Evolutionary conservation across 1,140 invertebrate genomes (phyloP), one percentile per base, ranked within the genome.

Genomic region (Drosophila eugracilis): DNA sequence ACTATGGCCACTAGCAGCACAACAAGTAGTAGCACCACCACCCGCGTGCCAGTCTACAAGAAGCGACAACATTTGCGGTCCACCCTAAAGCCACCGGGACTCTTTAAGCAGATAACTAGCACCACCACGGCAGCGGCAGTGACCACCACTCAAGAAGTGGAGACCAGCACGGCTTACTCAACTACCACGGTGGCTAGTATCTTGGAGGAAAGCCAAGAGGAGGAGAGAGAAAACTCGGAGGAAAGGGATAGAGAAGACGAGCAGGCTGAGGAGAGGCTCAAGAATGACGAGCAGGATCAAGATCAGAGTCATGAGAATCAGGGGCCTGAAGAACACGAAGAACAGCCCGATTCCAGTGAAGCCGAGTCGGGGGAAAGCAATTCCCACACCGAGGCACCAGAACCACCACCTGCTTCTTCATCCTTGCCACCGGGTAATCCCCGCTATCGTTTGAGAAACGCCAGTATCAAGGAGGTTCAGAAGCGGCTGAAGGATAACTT

Each of bases 31-130:
- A 55, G 50, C 9, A 55, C 58, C 39, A 90, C 90, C 44, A 91
- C 89, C n/a, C 78, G 86, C 1, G 32, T 91, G 53, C 90, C 90
- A n/a, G 52, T 91, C 1, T 91, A 91, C 50, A 91, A 91, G 32
- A 91, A 89, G 47, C 48, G 83, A 5, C 74, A 88, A 28, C 78
- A 89, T 34, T 15, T 88, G 30, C 72, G 90, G 12, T 85, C 90
- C 6, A 91, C 90, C 0, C 45, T 91, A 0, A 89, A 81, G 41
- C 81, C 90, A 10, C 69, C 79, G 0, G 69, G 54, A 5, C 36
- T 81, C 10, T 77, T 77, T 4, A 91, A 91, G 39, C 17, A 72
- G 6, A 53, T 24, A 1, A 2, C 12, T n/a, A 52, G n/a, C 59
- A 36, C 37, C 17, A 22, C 19, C 24, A 63, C 41, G 14, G 53